Base-by-base conservation (phyloP, 2,797 vertebrate genomes). In the Myotis myotis region DNA sequence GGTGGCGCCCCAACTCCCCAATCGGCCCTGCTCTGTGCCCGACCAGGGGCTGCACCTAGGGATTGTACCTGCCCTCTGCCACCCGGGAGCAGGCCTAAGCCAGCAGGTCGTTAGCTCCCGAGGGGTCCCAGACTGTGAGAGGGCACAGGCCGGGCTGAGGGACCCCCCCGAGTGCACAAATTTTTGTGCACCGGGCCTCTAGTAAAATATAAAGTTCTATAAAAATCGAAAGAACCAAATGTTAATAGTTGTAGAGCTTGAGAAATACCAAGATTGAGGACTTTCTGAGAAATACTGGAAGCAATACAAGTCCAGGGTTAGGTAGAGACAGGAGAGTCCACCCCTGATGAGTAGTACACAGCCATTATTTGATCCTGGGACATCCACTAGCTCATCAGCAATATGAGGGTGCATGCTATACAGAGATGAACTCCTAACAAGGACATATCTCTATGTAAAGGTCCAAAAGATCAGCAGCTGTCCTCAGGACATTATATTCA, bases 271-370 rank as follows among this genome's bases (percentile, higher is more conserved):
- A 38, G 68, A 51, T 5, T 80, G 66, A 81, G 33, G 49, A 36
- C 78, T 79, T 93, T 76, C 71, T 87, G 49, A 94, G 38, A 92
- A 76, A 86, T 1, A 78, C 76, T 2, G 82, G 33, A 96, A 86
- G 75, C 17, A 53, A 12, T 12, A 68, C 3, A 62, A 33, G 66
- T 8, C 55, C 6, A 19, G 25, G 47, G 38, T n/a, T 38, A 53
- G n/a, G 20, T 22, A 57, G 49, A 53, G 17, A 83, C 22, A 10
- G 9, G 51, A 49, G 55, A 87, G 9, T 6, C 64, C 49, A 44
- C 2, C 8, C 33, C 55, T 78, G 11, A 47, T 68, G 7, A 75
- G 36, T 2, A 53, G 51, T 62, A 1, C 2, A 1, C 11, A 81
- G 60, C 44, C 49, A 38, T 80, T 81, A 10, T 41, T 92, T 82